Evolutionary conservation across 2,797 vertebrate species (phyloP), one percentile per base, ranked within the genome.

Genomic region (Spea hammondii): DNA sequence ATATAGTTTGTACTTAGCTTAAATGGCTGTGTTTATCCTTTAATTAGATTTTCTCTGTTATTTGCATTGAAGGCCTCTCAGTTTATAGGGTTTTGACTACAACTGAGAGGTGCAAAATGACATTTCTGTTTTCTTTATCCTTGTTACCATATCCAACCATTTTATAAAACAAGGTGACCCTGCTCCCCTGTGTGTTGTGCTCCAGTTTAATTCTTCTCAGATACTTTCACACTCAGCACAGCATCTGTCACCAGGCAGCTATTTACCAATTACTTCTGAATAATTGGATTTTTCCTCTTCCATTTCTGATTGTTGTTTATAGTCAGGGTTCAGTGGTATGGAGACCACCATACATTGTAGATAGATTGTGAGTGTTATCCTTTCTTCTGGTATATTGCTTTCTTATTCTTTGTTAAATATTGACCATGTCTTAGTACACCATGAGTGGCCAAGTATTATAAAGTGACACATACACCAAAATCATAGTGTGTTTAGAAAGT

Each of bases 31-130:
- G 85, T 89, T 93, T 92, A 92, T 91, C 91, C 91, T 89, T 89
- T 93, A 93, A 94, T 93, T 93, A 93, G 92, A 88, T 90, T 84
- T 86, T 85, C 87, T 86, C 88, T 92, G 91, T 84, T 85, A 89
- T 90, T 90, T 88, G 86, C 90, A 91, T 88, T 87, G 88, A 86
- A 85, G 84, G 86, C 86, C 87, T 87, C 86, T 82, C 83, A 89
- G 83, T 83, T 83, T 78, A 85, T 86, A 84, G 85, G 86, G 87
- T 87, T 84, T 86, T 87, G 87, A 85, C 85, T 87, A 86, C 83
- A 87, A 85, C 88, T 85, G 85, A 74, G 65, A 53, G 32, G 54
- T 87, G 86, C 84, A 89, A 89, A 84, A 77, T 66, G 45, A 3
- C 51, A 45, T 71, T 57, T 57, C 13, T 76, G 51, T 55, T 78